Conservation (phyloP, 2,113 vertebrate species). For the Clarias gariepinus region DNA sequence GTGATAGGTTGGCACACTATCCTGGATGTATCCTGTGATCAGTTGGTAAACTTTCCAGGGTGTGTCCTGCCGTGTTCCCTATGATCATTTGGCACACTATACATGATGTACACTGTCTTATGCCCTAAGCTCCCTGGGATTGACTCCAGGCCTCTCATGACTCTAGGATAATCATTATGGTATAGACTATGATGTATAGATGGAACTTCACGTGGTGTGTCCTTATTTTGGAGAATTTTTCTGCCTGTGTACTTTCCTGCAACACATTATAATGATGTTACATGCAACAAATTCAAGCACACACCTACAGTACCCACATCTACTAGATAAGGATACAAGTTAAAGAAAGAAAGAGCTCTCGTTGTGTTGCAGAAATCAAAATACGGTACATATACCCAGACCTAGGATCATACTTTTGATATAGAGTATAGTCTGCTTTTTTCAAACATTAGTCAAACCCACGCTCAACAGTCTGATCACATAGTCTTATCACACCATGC, state of each 20-base stretch:
- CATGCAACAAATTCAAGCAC: background rate
- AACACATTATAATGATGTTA: background rate
- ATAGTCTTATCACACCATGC: conserved; percentile 2
- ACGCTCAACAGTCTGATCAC: conserved; percentile 17
- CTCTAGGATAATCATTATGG: no score
- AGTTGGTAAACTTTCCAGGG: no score
- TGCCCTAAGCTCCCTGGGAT: no score
- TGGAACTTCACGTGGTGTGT: background rate
- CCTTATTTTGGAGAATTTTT: background rate
- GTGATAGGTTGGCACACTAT: no score
- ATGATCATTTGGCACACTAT: no score
- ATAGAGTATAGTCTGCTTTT: background rate
- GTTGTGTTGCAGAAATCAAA: background rate
- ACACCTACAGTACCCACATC: background rate
- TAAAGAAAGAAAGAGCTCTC: background rate
- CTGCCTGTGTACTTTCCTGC: background rate
- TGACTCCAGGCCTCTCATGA: no score
- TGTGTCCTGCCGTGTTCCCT: no score
- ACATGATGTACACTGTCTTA: no score
- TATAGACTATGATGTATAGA: no score
- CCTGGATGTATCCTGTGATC: no score
- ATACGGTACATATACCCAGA: background rate
- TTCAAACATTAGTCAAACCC: background rate
- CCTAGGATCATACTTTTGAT: background rate
- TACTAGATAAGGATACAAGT: background rate